Evolutionary conservation across 1,140 invertebrate genomes (phyloP).

Genomic region (Philotrypesis tridentata): DNA sequence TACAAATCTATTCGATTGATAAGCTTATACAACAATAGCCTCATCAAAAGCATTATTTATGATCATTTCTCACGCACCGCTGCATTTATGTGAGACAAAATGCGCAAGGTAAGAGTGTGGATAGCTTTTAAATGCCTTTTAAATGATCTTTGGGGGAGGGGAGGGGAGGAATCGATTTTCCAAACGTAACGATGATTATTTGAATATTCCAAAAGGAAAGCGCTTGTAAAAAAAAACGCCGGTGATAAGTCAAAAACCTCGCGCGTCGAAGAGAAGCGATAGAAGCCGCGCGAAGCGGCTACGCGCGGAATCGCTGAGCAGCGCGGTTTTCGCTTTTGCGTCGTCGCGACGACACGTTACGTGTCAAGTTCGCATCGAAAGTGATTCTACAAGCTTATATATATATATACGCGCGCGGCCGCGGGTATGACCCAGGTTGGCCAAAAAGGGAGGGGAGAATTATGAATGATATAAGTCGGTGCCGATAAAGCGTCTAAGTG

Average conservation of each 20-base stretch:
- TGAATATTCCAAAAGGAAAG: neutral
- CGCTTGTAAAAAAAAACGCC: neutral
- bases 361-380: constrained; percentile 25
- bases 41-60: too few species aligned
- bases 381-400: neutral
- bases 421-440: neutral
- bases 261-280: neutral
- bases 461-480: neutral
- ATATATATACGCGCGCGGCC: too few species aligned
- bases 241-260: neutral
- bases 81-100: too few species aligned
- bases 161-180: too few species aligned
- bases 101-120: too few species aligned
- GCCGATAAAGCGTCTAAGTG: neutral
- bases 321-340: constrained; percentile 7
- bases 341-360: constrained; percentile 4
- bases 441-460: neutral
- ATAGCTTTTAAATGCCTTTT: too few species aligned
- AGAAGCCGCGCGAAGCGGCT: neutral
- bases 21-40: too few species aligned
- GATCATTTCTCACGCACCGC: too few species aligned
- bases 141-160: too few species aligned
- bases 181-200: too few species aligned
- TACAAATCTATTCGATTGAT: too few species aligned
- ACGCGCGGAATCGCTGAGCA: neutral